Conservation (phyloP, 2,113 vertebrate genomes). For the Podiceps cristatus region DNA sequence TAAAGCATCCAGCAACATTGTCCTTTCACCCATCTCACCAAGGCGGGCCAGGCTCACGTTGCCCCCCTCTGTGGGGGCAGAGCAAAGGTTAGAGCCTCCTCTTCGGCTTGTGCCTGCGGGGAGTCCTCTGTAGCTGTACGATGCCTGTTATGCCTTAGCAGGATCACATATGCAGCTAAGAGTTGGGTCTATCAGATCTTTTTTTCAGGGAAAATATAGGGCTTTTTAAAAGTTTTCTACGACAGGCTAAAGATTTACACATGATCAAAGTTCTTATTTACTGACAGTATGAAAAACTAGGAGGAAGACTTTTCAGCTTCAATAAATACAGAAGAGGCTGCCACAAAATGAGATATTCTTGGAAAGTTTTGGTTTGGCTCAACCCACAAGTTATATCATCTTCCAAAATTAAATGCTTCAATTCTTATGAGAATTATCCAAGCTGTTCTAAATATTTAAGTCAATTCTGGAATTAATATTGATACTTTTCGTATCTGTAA, state of each 20-base stretch:
- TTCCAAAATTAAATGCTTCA: background rate
- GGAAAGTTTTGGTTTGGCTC: background rate
- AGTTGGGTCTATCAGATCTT: background rate
- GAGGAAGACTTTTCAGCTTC: background rate
- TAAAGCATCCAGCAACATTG: background rate
- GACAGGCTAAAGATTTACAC: background rate
- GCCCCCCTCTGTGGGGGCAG: background rate
- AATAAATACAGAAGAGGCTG: background rate
- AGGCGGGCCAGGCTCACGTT: background rate
- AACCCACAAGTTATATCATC: background rate
- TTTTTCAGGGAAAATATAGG: background rate
- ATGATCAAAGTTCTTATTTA: background rate
- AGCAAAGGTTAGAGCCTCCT: no score
- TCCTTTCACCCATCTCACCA: background rate
- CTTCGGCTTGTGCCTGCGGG: fast-evolving
- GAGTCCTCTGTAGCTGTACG: background rate
- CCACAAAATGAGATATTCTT: background rate
- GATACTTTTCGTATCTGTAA: background rate
- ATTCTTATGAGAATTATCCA: background rate
- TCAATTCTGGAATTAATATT: background rate
- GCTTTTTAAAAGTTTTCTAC: fast-evolving
- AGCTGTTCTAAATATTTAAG: background rate
- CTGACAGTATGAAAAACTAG: background rate
- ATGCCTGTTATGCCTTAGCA: background rate
- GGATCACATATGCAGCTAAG: background rate